A percentile compares a stretch with the other conserved stretches of the same genome.
Conservation (phyloP, 2,797 vertebrate species). For the Novumbra hubbsi region DNA sequence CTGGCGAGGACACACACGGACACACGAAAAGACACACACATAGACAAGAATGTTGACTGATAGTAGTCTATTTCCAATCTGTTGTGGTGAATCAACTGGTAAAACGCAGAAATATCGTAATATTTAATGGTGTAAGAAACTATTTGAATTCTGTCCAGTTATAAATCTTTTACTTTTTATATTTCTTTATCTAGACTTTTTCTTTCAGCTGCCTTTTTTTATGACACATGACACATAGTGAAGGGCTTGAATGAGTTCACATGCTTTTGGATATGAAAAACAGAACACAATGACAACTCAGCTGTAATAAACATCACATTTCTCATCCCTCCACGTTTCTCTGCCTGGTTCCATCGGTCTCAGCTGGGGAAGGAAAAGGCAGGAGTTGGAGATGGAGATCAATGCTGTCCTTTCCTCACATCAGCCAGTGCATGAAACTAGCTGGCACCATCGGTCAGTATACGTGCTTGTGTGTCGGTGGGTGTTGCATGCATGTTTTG, state of each 20-base stretch:
- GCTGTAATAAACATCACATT: neutral
- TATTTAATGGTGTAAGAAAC: neutral
- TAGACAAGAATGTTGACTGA: neutral
- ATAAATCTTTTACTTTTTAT: neutral
- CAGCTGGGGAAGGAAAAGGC: constrained; percentile 85
- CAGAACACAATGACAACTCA: neutral
- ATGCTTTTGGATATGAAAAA: neutral
- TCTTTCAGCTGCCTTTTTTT: neutral
- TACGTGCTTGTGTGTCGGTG: constrained; percentile 40
- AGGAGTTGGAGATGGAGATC: constrained; percentile 91
- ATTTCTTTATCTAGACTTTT: neutral
- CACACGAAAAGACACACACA: too few relatives aligned
- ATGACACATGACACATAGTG: neutral
- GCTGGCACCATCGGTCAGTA: constrained; percentile 78
- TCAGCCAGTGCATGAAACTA: constrained; percentile 84
- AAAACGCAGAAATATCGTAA: neutral
- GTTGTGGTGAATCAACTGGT: neutral
- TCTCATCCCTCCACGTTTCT: neutral
- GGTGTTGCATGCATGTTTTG: neutral
- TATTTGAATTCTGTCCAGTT: neutral
- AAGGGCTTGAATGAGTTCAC: neutral
- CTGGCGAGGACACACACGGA: neutral
- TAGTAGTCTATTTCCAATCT: neutral
- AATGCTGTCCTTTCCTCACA: constrained; percentile 89
- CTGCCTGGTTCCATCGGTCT: constrained; percentile 1